Evolutionary conservation across 2,888 invertebrate species (phyloP).

Genomic region (Dolomedes plantarius): DNA sequence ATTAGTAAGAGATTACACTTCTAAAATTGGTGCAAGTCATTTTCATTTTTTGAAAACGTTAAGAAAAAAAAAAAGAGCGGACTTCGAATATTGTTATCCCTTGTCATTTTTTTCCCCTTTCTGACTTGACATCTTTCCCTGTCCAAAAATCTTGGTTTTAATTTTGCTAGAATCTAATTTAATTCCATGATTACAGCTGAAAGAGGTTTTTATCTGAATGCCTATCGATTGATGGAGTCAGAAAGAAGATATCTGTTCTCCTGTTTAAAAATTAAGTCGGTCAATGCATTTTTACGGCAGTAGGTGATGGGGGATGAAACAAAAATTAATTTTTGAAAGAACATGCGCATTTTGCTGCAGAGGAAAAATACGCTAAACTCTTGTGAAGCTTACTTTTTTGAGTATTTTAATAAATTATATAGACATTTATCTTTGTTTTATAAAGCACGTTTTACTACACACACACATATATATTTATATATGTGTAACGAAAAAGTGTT

Average conservation of each 20-base stretch:
- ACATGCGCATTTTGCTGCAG: no score
- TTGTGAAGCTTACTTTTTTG: no score
- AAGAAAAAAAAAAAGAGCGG: no score
- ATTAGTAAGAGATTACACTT: not conserved
- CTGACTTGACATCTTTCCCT: not conserved
- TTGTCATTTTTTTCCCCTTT: not conserved
- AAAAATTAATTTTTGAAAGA: not conserved
- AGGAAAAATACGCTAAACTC: no score
- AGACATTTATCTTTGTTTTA: no score
- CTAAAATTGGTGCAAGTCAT: not conserved
- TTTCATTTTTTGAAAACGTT: not conserved
- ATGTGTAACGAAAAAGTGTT: no score
- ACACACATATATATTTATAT: no score
- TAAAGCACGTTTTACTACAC: no score
- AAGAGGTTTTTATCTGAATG: not conserved
- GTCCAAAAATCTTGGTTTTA: slow-evolving; percentile 44
- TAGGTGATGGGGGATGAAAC: not conserved
- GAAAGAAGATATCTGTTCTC: not conserved
- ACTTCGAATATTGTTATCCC: not conserved
- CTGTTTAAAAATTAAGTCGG: slow-evolving; percentile 9
- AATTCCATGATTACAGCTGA: slow-evolving; percentile 58
- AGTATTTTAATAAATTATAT: no score
- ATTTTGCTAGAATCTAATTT: slow-evolving; percentile 67
- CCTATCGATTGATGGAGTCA: not conserved
- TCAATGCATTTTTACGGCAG: not conserved